These are phyloP conservation scores for Cheilosia variabilis DNA, from an alignment of 2,888 invertebrate genomes.

Conservation along the genomic window DNA sequence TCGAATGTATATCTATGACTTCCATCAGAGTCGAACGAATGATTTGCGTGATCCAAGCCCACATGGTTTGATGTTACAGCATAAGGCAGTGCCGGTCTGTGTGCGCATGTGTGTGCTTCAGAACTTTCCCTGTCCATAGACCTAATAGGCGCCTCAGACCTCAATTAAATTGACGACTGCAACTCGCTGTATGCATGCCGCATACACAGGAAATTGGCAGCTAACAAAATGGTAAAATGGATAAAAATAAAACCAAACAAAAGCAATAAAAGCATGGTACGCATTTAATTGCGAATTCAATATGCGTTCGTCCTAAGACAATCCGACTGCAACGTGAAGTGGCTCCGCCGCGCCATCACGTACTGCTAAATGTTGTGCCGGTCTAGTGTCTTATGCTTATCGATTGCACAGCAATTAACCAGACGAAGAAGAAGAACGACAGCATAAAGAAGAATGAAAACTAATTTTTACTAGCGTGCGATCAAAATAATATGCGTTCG, in stretches of 20 bases:
- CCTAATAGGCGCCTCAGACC: slow-evolving; percentile 62
- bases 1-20: not conserved
- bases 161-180: slow-evolving; percentile 57
- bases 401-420: slow-evolving; percentile 47
- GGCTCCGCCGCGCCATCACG: slow-evolving; percentile 32
- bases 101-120: slow-evolving; percentile 18
- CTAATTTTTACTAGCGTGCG: slow-evolving; percentile 26
- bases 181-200: slow-evolving; percentile 45
- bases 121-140: slow-evolving; percentile 64
- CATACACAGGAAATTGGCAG: slow-evolving; percentile 73
- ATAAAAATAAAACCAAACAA: slow-evolving; percentile 66
- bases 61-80: slow-evolving; percentile 32
- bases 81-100: slow-evolving; percentile 21
- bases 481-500: slow-evolving; percentile 1
- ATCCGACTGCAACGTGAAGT: slow-evolving; percentile 58
- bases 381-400: slow-evolving; percentile 9
- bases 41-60: slow-evolving; percentile 31
- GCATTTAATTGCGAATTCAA: slow-evolving; percentile 60
- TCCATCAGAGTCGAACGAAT: not conserved
- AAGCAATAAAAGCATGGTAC: slow-evolving; percentile 22
- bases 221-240: slow-evolving; percentile 56
- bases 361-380: slow-evolving; percentile 37
- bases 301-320: slow-evolving; percentile 68
- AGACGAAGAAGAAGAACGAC: slow-evolving; percentile 7
- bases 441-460: slow-evolving; percentile 13